Percentiles rank a stretch among this genome's conserved stretches.
phyloP scores from a whole-genome alignment of 2,888 invertebrate genomes.

The Prosopocoilus inquinatus region DNA sequence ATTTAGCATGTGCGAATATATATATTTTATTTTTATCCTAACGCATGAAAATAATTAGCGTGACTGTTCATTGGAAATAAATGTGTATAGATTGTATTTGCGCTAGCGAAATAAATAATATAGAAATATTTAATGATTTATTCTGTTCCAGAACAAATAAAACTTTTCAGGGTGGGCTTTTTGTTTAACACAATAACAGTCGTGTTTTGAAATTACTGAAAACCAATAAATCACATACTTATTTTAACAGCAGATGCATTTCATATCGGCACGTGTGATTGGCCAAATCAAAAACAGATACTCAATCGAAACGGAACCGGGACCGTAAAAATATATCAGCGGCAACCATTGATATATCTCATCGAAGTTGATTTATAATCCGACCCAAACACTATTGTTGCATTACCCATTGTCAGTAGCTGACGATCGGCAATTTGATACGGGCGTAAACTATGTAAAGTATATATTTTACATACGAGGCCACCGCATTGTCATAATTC shows the following conservation, averaged over 20 bases:
- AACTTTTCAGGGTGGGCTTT: neutral
- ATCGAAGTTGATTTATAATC: constrained; percentile 46
- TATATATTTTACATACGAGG: constrained; percentile 22
- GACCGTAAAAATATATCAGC: constrained; percentile 46
- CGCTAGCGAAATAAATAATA: neutral
- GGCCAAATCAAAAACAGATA: constrained; percentile 42
- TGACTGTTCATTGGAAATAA: too few species aligned
- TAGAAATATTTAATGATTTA: constrained; percentile 1
- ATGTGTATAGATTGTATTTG: too few species aligned
- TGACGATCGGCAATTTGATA: constrained; percentile 29
- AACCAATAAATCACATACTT: constrained; percentile 47
- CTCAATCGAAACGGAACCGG: constrained; percentile 44
- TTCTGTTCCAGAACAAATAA: neutral
- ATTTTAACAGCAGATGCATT: constrained; percentile 50
- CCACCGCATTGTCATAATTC: constrained; percentile 31
- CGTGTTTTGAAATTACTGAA: constrained; percentile 15
- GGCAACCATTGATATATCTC: constrained; percentile 39
- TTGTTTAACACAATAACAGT: constrained; percentile 4
- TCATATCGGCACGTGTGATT: constrained; percentile 47
- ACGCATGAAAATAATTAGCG: too few species aligned
- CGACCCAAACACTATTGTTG: constrained; percentile 43
- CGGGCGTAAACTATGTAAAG: constrained; percentile 24
- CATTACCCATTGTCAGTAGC: constrained; percentile 36
- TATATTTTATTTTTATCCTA: too few species aligned
- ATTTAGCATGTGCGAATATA: too few species aligned